Base-by-base conservation (phyloP, 1,140 invertebrate species). In the Procambarus clarkii region DNA sequence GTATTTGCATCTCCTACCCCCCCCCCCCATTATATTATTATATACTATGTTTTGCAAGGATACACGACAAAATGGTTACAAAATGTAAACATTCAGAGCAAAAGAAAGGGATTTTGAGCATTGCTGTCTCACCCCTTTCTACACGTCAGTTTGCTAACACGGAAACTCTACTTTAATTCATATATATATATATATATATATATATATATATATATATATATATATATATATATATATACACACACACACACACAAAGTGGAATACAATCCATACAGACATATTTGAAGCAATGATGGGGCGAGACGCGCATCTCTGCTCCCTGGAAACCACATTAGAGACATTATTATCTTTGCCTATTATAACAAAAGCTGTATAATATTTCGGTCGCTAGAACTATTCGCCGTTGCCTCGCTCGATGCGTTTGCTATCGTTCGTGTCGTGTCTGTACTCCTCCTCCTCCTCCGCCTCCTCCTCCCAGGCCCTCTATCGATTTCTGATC, bases 281-380 rank as follows among this genome's bases (percentile, higher is more conserved):
- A 74, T 13, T 34, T 24, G 69, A 34, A 74, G 69, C 69, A 74
- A 74, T 74, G 34, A 74, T 74, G 34, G 5, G n/a, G n/a, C 18
- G 4, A 8, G 5, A n/a, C 69, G 69, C 69, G 24, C 69, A 4
- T 21, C 69, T 74, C 24, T 76, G 34, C 50, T 74, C 88, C 78
- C 71, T 90, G 88, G 50, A 83, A 90, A 81, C 84, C 80, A 84
- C 81, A 90, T 90, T 90, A 84, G 88, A 83, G 69, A 90, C 88
- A 90, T 90, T 90, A 90, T 90, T 90, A 90, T 90, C 88, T 71
- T 90, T 78, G 69, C 80, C 88, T 90, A 83, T 90, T 84, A 90
- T 90, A 90, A 90, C 84, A 90, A n/a, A 84, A 90, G 88, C 80
- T 84, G 84, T 90, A 90, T 84, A 90, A 90, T 90, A 83, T 90